A percentile compares a stretch with the other conserved stretches of the same genome.
Evolutionary conservation across 2,888 invertebrate genomes (phyloP).

Genomic region (Synanthedon andrenaeformis): DNA sequence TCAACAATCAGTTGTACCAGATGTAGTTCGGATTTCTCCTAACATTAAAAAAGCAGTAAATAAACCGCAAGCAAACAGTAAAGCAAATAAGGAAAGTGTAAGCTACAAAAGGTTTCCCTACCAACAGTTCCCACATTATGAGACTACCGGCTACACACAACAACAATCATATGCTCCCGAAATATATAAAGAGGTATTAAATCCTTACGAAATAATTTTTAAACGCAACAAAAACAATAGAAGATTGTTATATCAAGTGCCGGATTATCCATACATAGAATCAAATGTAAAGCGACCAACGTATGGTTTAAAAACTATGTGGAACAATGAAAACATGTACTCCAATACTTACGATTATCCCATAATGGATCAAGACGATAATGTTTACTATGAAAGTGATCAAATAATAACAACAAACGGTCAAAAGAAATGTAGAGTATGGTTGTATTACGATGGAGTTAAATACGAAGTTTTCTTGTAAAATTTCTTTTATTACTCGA

Average conservation of each 20-base stretch:
- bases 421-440: conserved; percentile 35
- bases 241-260: not conserved
- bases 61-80: too few relatives aligned
- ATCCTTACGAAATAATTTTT: not conserved
- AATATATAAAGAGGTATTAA: not conserved
- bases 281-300: not conserved
- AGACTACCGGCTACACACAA: not conserved
- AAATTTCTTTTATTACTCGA: not conserved
- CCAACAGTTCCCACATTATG: not conserved
- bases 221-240: not conserved
- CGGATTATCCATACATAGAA: not conserved
- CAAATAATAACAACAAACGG: conserved; percentile 23
- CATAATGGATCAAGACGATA: not conserved
- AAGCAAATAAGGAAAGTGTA: too few relatives aligned
- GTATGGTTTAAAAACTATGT: not conserved
- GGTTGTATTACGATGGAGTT: conserved; percentile 44
- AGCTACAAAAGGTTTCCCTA: not conserved
- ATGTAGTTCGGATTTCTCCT: too few relatives aligned
- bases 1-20: too few relatives aligned
- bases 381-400: conserved; percentile 27
- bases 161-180: not conserved
- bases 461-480: conserved; percentile 43
- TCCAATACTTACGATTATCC: not conserved
- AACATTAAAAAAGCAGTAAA: too few relatives aligned
- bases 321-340: not conserved